A percentile compares a stretch with the other conserved stretches of the same genome.
Evolutionary conservation across 2,113 vertebrate species (phyloP).

Genomic region (Cynopterus brachyotis): DNA sequence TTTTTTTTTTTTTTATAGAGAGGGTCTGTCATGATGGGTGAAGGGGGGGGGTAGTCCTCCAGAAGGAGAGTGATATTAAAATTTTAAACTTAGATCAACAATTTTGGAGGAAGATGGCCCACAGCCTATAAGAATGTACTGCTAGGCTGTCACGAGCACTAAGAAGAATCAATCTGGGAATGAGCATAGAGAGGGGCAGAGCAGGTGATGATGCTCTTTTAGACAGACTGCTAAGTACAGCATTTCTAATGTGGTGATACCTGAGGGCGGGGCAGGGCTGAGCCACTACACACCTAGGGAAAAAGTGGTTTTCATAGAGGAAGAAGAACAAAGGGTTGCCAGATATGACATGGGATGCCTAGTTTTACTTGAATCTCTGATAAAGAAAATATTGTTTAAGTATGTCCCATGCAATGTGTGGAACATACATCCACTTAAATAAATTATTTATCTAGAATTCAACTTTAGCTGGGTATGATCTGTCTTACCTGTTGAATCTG

Average conservation of each 20-base stretch:
- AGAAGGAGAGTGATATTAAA: background rate
- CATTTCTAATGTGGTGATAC: background rate
- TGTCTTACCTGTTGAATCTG: background rate
- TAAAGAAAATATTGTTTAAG: background rate
- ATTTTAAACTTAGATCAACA: background rate
- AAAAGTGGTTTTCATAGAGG: background rate
- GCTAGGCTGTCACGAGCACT: background rate
- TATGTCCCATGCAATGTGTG: background rate
- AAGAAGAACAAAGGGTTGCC: background rate
- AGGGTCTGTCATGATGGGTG: background rate
- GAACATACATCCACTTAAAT: background rate
- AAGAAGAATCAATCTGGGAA: background rate
- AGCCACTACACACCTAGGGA: background rate
- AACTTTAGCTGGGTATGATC: background rate
- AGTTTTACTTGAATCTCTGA: background rate
- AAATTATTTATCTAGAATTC: background rate
- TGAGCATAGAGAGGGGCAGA: background rate
- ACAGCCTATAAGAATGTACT: background rate
- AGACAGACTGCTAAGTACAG: background rate
- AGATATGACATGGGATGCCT: background rate
- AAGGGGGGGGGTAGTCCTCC: background rate
- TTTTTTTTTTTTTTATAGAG: background rate
- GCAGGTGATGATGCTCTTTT: background rate
- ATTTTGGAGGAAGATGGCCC: background rate
- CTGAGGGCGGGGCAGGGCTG: background rate